Conservation (phyloP, 1,140 invertebrate species). For the Magallana angulata region DNA sequence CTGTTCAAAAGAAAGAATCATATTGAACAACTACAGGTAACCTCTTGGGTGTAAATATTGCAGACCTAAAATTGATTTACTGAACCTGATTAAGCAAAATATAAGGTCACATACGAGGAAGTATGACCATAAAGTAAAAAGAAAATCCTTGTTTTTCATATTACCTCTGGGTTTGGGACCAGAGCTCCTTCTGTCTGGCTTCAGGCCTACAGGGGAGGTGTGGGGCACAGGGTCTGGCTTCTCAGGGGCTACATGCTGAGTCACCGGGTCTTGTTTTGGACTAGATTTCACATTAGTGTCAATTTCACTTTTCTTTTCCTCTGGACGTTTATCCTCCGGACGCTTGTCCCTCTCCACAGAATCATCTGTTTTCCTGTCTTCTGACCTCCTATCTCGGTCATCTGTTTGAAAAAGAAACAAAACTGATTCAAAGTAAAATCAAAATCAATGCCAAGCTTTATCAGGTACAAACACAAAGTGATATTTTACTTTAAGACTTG, state of each 20-base stretch:
- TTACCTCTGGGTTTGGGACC: slow-evolving; percentile 35
- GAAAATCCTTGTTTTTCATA: background rate
- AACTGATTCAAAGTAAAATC: too few species aligned
- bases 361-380: slow-evolving; percentile 4
- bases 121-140: too few species aligned
- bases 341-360: slow-evolving; percentile 16
- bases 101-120: too few species aligned
- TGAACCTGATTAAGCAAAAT: too few species aligned
- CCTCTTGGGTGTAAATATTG: too few species aligned
- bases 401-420: background rate
- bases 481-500: too few species aligned
- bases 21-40: too few species aligned
- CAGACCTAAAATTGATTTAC: too few species aligned
- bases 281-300: slow-evolving; percentile 51
- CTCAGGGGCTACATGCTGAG: slow-evolving; percentile 38
- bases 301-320: slow-evolving; percentile 21
- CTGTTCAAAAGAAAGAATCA: too few species aligned
- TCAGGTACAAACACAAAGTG: too few species aligned
- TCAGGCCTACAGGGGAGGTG: slow-evolving; percentile 51
- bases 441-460: too few species aligned
- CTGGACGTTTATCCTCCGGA: background rate
- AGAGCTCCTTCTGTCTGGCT: slow-evolving; percentile 53
- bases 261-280: slow-evolving; percentile 48
- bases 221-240: slow-evolving; percentile 43
- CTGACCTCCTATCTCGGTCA: slow-evolving; percentile 17